Conservation (phyloP, 2,888 invertebrate genomes). For the Ophion ventricosus region DNA sequence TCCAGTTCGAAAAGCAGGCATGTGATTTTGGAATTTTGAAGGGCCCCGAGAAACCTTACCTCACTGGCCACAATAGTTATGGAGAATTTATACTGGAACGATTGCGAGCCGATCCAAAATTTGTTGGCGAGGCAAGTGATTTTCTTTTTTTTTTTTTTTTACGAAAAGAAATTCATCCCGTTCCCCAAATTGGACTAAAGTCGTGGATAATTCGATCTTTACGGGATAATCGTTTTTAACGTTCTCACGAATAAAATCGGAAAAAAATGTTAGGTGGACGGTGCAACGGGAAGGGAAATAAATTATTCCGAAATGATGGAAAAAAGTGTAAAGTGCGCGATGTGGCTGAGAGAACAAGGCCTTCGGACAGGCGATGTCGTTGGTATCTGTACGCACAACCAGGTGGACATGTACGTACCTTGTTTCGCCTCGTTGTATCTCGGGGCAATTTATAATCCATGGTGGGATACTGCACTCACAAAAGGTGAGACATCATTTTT, state of each 20-base stretch:
- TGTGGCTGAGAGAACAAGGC: slow-evolving; percentile 76
- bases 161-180: not conserved
- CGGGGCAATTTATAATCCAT: slow-evolving; percentile 75
- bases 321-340: slow-evolving; percentile 73
- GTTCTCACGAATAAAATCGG: not conserved
- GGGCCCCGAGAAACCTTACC: slow-evolving; percentile 38
- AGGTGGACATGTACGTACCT: slow-evolving; percentile 73
- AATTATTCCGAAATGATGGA: slow-evolving; percentile 72
- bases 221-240: not conserved
- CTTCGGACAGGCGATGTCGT: slow-evolving; percentile 72
- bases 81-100: slow-evolving; percentile 68
- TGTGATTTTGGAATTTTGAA: slow-evolving; percentile 65
- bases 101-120: slow-evolving; percentile 65
- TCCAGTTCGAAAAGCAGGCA: slow-evolving; percentile 61
- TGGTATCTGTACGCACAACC: slow-evolving; percentile 73
- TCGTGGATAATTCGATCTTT: not conserved
- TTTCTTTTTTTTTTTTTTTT: slow-evolving; percentile 17
- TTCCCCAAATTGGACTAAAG: not conserved
- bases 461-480: slow-evolving; percentile 72
- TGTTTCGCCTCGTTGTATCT: slow-evolving; percentile 72
- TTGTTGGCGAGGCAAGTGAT: slow-evolving; percentile 69
- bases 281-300: slow-evolving; percentile 67
- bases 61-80: slow-evolving; percentile 55
- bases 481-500: slow-evolving; percentile 65
- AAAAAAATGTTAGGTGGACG: slow-evolving; percentile 70